Evolutionary conservation across 2,113 vertebrate genomes (phyloP).

Genomic region (Felis chaus): DNA sequence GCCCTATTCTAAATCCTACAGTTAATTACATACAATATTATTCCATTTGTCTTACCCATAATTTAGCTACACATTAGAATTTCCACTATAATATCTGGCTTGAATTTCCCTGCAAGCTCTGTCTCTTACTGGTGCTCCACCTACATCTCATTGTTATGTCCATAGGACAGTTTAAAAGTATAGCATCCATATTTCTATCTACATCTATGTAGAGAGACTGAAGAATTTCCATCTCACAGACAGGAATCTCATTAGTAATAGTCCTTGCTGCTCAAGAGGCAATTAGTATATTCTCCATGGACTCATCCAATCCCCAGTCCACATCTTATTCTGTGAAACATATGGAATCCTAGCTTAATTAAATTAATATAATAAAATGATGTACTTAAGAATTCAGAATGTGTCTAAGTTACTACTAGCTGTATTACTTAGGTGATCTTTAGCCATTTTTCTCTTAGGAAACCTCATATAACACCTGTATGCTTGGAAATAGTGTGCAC

Average conservation of each 20-base stretch:
- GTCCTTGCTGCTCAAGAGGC: neutral
- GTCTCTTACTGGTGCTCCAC: neutral
- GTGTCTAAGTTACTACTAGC: neutral
- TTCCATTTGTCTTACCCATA: neutral
- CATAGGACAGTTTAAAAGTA: neutral
- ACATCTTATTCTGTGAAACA: neutral
- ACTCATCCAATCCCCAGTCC: neutral
- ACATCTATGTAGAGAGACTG: neutral
- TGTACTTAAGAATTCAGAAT: conserved; percentile 25
- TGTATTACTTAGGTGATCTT: neutral
- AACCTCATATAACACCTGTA: neutral
- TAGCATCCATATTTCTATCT: neutral
- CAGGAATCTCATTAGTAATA: neutral
- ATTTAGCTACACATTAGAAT: neutral
- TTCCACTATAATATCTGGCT: neutral
- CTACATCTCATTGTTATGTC: neutral
- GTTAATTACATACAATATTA: neutral
- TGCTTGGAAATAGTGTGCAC: neutral
- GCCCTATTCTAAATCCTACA: neutral
- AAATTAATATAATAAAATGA: conserved; percentile 20
- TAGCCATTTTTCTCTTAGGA: neutral
- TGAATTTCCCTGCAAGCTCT: neutral
- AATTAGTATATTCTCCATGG: conserved; percentile 40
- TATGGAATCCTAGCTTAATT: conserved; percentile 30
- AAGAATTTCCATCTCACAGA: neutral